A percentile compares a stretch with the other conserved stretches of the same genome.
phyloP scores from a whole-genome alignment of 2,797 vertebrate species.

The Lutjanus argentimaculatus region DNA sequence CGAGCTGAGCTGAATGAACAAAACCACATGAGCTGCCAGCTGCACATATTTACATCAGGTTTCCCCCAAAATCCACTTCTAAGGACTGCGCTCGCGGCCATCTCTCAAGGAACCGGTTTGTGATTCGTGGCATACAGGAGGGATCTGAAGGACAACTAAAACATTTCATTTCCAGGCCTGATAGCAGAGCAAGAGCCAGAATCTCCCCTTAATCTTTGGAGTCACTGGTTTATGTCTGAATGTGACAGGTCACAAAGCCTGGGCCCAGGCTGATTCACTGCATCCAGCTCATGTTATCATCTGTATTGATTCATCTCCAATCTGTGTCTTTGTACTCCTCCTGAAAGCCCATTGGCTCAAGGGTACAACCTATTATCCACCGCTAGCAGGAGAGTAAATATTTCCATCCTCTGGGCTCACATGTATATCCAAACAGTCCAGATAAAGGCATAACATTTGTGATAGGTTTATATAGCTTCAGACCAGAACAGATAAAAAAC shows the following conservation, averaged over 20 bases:
- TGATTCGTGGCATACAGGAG: constrained; percentile 58
- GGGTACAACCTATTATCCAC: constrained; percentile 57
- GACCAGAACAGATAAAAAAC: constrained; percentile 67
- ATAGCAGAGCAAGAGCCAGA: constrained; percentile 36
- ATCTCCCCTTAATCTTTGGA: constrained; percentile 62
- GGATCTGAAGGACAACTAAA: constrained; percentile 68
- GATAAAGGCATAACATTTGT: constrained; percentile 70
- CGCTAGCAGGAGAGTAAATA: constrained; percentile 65
- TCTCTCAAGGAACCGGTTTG: constrained; percentile 68
- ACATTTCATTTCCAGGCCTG: constrained; percentile 47
- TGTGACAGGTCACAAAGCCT: constrained; percentile 64
- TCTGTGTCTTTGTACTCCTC: constrained; percentile 65
- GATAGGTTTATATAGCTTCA: constrained; percentile 66
- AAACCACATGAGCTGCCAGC: constrained; percentile 85
- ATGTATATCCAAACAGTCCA: constrained; percentile 59
- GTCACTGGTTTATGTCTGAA: constrained; percentile 73
- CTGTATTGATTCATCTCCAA: constrained; percentile 65
- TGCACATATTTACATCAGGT: constrained; percentile 82
- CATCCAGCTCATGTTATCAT: constrained; percentile 68
- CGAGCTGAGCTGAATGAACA: constrained; percentile 67
- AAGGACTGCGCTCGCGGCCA: constrained; percentile 73
- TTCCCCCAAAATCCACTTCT: constrained; percentile 78
- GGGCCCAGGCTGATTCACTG: constrained; percentile 52
- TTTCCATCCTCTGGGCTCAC: constrained; percentile 56
- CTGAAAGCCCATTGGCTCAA: constrained; percentile 60